phyloP scores from a whole-genome alignment of 2,888 invertebrate genomes.

The Xestia rhomboidea region DNA sequence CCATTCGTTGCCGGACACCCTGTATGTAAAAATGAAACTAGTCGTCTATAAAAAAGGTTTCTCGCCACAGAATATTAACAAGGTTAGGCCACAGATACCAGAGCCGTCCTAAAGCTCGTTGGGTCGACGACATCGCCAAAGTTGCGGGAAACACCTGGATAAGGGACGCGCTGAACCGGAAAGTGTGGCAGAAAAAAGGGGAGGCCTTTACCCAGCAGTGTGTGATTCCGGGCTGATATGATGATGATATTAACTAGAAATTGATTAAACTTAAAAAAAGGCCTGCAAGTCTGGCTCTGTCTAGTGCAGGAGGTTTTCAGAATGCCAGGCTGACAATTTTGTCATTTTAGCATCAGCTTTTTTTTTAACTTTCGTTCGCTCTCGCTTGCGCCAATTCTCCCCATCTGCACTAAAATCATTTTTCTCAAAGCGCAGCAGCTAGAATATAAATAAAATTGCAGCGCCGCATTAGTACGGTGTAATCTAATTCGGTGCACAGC shows the following conservation, averaged over 20 bases:
- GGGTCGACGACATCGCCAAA: no score
- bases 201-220: no score
- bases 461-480: conserved; percentile 34
- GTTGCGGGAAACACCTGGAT: no score
- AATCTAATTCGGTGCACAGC: conserved; percentile 59
- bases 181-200: no score
- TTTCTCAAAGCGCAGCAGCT: conserved; percentile 25
- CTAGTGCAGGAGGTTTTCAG: background rate
- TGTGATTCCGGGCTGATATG: no score
- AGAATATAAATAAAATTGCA: conserved; percentile 55
- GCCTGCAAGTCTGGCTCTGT: background rate
- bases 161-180: no score
- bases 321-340: background rate
- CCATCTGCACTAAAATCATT: background rate
- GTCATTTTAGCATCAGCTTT: background rate
- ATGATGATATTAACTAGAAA: background rate
- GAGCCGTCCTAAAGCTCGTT: no score
- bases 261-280: background rate
- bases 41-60: no score
- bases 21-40: no score
- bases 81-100: no score
- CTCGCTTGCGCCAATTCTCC: background rate
- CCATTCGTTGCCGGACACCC: no score
- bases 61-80: no score
- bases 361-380: background rate